Conservation (phyloP, 2,797 vertebrate genomes). For the Nannoperca obscura region DNA sequence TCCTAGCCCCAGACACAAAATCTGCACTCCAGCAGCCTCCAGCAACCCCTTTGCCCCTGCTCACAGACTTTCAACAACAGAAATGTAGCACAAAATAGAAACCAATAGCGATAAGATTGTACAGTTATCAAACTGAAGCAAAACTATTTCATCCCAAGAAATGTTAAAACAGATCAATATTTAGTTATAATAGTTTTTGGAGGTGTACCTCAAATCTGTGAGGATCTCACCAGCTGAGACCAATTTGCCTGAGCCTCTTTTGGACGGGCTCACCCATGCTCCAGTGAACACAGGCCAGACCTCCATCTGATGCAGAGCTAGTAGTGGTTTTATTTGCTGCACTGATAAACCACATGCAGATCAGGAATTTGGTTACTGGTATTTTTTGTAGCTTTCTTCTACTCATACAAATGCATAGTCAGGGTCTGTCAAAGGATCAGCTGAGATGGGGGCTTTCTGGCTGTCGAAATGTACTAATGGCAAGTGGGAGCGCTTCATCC, state of each 20-base stretch:
- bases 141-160: slow-evolving; percentile 9
- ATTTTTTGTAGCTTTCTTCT: slow-evolving; percentile 39
- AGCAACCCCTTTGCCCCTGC: slow-evolving; percentile 37
- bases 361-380: slow-evolving; percentile 67
- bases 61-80: slow-evolving; percentile 35
- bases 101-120: slow-evolving; percentile 13
- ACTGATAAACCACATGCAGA: slow-evolving; percentile 71
- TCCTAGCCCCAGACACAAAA: slow-evolving; percentile 57
- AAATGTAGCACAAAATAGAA: slow-evolving; percentile 1
- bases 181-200: slow-evolving; percentile 35
- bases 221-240: slow-evolving; percentile 78
- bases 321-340: slow-evolving; percentile 57
- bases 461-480: slow-evolving; percentile 19
- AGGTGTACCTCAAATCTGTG: slow-evolving; percentile 61
- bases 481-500: not conserved
- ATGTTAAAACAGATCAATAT: slow-evolving; percentile 21
- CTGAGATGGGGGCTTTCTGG: slow-evolving; percentile 26
- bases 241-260: slow-evolving; percentile 74
- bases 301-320: slow-evolving; percentile 72
- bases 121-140: slow-evolving; percentile 31
- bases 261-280: slow-evolving; percentile 63
- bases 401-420: slow-evolving; percentile 55
- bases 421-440: slow-evolving; percentile 54
- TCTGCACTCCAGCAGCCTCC: slow-evolving; percentile 59
- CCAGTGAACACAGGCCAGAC: slow-evolving; percentile 71